phyloP scores from a whole-genome alignment of 2,888 invertebrate genomes.

The Papilio elwesi region DNA sequence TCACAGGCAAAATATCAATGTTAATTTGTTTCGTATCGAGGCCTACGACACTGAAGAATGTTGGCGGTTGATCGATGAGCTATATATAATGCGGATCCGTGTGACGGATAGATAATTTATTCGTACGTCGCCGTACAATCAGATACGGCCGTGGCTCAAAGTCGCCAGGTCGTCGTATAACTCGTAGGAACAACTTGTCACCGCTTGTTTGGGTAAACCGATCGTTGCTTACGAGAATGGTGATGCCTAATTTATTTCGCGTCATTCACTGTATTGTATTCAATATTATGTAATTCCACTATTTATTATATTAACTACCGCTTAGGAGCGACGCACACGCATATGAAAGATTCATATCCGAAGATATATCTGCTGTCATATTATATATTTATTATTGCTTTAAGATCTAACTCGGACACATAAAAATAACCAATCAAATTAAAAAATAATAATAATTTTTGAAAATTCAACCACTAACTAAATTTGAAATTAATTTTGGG shows the following conservation, averaged over 20 bases:
- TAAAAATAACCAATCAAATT: slow-evolving; percentile 13
- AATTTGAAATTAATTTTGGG: too few relatives aligned
- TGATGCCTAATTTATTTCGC: slow-evolving; percentile 30
- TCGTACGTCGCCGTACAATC: slow-evolving; percentile 35
- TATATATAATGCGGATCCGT: slow-evolving; percentile 45
- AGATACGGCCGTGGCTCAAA: slow-evolving; percentile 38
- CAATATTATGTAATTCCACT: neutral
- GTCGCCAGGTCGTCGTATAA: slow-evolving; percentile 32
- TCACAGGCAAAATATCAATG: slow-evolving; percentile 53
- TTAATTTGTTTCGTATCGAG: slow-evolving; percentile 58
- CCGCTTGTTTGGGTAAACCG: slow-evolving; percentile 31
- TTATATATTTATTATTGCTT: slow-evolving; percentile 4
- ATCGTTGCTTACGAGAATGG: slow-evolving; percentile 18
- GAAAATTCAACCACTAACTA: too few relatives aligned
- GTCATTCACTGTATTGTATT: slow-evolving; percentile 19
- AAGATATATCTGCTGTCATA: slow-evolving; percentile 14
- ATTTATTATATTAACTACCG: neutral
- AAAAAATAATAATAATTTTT: neutral
- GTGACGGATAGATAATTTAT: slow-evolving; percentile 43
- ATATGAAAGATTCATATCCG: neutral
- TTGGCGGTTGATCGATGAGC: slow-evolving; percentile 58
- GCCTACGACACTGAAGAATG: slow-evolving; percentile 56
- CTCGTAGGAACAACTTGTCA: slow-evolving; percentile 35
- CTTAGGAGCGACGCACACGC: neutral
- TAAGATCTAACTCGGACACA: neutral